Percentiles rank a stretch among this genome's conserved stretches.
These are phyloP conservation scores for Chironomus tepperi DNA, from an alignment of 1,140 invertebrate genomes.

Conservation along the genomic window DNA sequence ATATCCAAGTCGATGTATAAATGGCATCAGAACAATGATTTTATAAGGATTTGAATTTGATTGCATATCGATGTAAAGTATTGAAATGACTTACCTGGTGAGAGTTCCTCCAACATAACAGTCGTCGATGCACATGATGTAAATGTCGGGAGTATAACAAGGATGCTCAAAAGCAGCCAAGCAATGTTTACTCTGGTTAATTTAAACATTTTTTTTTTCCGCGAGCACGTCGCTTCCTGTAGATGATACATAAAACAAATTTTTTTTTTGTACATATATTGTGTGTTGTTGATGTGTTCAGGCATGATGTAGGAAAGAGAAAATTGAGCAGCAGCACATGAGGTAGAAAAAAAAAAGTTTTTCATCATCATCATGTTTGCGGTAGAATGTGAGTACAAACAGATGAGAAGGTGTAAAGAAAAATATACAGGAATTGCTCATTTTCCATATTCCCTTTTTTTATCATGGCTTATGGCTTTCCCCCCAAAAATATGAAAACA, in stretches of 20 bases:
- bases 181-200: slow-evolving; percentile 13
- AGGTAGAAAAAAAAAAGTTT: not conserved
- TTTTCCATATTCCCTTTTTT: not conserved
- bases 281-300: not conserved
- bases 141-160: not conserved
- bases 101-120: slow-evolving; percentile 18
- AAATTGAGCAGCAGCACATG: not conserved
- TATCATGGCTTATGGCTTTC: too few relatives aligned
- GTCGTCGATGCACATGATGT: not conserved
- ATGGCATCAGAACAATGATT: not conserved
- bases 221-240: slow-evolving; percentile 5
- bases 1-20: not conserved
- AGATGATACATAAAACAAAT: not conserved
- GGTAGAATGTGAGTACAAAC: not conserved
- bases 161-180: slow-evolving; percentile 3
- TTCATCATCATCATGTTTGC: slow-evolving; percentile 16
- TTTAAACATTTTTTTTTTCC: slow-evolving; percentile 15
- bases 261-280: not conserved
- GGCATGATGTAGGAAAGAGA: not conserved
- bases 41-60: not conserved
- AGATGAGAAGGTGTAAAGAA: slow-evolving; percentile 1
- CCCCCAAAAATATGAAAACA: too few relatives aligned
- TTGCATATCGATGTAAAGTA: not conserved
- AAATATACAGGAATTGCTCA: not conserved
- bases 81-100: not conserved